Percentiles rank a stretch among this genome's conserved stretches.
These are phyloP conservation scores for Brachionus sp. DNA, from an alignment of 1,140 invertebrate species.

Conservation along the genomic window DNA sequence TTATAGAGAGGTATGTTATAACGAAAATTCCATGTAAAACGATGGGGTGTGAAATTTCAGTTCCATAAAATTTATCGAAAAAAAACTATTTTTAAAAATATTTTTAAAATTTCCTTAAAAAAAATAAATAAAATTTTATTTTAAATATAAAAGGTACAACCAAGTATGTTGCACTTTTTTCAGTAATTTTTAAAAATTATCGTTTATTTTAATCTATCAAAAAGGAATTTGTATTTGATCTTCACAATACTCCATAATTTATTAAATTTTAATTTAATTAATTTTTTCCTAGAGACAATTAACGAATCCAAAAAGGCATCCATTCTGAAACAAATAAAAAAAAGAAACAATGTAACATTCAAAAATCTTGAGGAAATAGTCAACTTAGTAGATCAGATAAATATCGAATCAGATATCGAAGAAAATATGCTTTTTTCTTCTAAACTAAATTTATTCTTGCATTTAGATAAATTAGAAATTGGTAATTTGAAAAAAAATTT, in stretches of 20 bases:
- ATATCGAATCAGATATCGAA: neutral
- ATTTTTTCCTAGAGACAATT: neutral
- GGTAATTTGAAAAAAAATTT: neutral
- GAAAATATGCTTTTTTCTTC: neutral
- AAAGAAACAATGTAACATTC: neutral
- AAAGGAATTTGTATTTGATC: too few relatives aligned
- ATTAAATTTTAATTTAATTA: neutral
- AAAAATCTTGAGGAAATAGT: conserved; percentile 27
- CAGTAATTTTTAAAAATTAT: too few relatives aligned
- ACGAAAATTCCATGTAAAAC: too few relatives aligned
- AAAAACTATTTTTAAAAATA: neutral
- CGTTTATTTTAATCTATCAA: too few relatives aligned
- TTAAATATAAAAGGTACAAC: too few relatives aligned
- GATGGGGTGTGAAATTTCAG: too few relatives aligned
- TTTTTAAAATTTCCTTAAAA: neutral
- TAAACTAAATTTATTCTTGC: neutral
- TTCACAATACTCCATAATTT: too few relatives aligned
- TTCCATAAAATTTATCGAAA: too few relatives aligned
- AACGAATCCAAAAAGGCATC: conserved; percentile 25
- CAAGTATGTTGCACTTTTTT: too few relatives aligned
- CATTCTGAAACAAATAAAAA: neutral
- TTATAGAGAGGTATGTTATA: too few relatives aligned
- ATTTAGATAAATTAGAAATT: neutral
- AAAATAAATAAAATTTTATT: neutral
- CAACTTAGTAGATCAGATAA: neutral